A percentile compares a stretch with the other conserved stretches of the same genome.
These are phyloP conservation scores for Neoarius graeffei DNA, from an alignment of 2,113 vertebrate species.

Conservation along the genomic window DNA sequence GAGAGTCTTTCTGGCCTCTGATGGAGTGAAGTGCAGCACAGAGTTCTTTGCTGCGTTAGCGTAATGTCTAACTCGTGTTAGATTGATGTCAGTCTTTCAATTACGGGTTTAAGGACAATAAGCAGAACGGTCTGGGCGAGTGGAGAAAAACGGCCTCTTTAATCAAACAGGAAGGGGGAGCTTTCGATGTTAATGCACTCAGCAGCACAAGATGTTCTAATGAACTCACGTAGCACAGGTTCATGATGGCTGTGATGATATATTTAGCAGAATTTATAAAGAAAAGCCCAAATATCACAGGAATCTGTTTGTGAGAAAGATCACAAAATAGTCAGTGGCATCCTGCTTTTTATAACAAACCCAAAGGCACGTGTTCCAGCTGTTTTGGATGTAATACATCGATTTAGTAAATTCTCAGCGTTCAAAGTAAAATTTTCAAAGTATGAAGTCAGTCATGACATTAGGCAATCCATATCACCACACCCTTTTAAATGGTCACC, in stretches of 20 bases:
- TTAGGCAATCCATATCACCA: no score
- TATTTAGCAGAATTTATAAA: no score
- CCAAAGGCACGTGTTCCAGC: no score
- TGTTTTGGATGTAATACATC: no score
- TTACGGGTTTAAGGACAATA: constrained; percentile 53
- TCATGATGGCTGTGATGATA: background rate
- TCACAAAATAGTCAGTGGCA: no score
- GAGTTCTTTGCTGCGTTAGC: background rate
- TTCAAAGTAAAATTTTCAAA: no score
- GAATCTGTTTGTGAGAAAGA: no score
- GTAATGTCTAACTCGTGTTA: background rate
- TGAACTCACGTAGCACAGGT: background rate
- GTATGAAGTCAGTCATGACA: no score
- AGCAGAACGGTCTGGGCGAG: constrained; percentile 40
- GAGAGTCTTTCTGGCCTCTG: background rate
- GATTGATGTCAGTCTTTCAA: constrained; percentile 53
- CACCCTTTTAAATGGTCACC: no score
- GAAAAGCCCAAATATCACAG: no score
- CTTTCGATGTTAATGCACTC: constrained; percentile 59
- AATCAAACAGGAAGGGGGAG: constrained; percentile 51
- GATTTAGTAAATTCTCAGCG: no score
- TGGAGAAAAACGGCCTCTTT: constrained; percentile 52
- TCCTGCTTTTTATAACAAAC: no score
- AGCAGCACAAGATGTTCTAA: constrained; percentile 32
- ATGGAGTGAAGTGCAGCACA: background rate